phyloP scores from a whole-genome alignment of 2,888 invertebrate species.

The Coecobrya sp. region DNA sequence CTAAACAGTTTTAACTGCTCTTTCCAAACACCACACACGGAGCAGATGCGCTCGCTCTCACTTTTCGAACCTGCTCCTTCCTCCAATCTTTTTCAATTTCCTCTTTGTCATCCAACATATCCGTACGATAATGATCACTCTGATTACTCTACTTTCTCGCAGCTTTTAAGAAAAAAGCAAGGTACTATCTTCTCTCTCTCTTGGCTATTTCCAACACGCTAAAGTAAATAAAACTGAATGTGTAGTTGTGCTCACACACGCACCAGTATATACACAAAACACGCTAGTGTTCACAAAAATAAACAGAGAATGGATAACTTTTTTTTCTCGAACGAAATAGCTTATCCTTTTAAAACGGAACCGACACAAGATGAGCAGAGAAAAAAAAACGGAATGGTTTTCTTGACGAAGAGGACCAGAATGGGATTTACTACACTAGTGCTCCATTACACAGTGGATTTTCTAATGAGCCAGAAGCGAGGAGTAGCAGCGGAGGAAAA shows the following conservation, averaged over 20 bases:
- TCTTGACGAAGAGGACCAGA: not conserved
- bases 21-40: not conserved
- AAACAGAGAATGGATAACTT: conserved; percentile 8
- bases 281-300: conserved; percentile 6
- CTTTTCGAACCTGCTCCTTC: conserved; percentile 36
- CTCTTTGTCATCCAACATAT: not conserved
- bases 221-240: no score
- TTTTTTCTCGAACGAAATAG: not conserved
- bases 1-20: not conserved
- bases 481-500: not conserved
- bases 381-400: not conserved
- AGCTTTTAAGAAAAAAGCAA: conserved; percentile 24
- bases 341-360: not conserved
- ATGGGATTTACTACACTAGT: not conserved
- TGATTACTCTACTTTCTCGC: conserved; percentile 48
- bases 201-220: no score
- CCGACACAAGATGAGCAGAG: not conserved
- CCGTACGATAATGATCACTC: not conserved
- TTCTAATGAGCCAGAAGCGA: conserved; percentile 23
- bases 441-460: conserved; percentile 23
- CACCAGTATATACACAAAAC: not conserved
- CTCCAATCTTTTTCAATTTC: not conserved
- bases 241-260: not conserved
- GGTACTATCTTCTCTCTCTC: no score
- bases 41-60: conserved; percentile 23